A percentile compares a stretch with the other conserved stretches of the same genome.
Evolutionary conservation across 2,797 vertebrate genomes (phyloP).

Genomic region (Myripristis jacobus): DNA sequence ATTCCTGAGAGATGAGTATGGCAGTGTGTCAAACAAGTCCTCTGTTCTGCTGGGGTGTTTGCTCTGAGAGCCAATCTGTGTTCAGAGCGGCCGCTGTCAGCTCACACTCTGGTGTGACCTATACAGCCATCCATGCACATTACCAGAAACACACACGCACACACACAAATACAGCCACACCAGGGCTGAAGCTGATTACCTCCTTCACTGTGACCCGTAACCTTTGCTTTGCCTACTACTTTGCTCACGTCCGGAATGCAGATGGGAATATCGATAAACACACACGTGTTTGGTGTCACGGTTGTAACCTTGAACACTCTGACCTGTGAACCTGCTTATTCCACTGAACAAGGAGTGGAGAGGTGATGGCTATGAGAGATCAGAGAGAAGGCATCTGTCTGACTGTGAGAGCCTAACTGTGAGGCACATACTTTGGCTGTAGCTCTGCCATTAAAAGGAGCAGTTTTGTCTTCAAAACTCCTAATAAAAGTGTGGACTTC

Average conservation of each 20-base stretch:
- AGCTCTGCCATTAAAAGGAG: background rate
- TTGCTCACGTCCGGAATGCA: conserved; percentile 43
- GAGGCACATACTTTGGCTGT: background rate
- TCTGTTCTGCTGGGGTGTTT: conserved; percentile 43
- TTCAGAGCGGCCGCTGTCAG: conserved; percentile 37
- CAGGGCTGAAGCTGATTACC: conserved; percentile 19
- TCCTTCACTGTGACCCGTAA: conserved; percentile 35
- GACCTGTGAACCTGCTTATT: conserved; percentile 44
- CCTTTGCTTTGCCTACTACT: conserved; percentile 56
- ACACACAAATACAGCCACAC: conserved; percentile 18
- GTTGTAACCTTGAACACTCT: conserved; percentile 22
- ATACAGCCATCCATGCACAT: conserved; percentile 14
- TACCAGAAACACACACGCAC: background rate
- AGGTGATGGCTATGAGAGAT: background rate
- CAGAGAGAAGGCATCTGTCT: background rate
- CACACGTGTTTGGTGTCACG: conserved; percentile 36
- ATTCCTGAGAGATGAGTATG: conserved; percentile 56
- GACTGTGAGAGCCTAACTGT: background rate
- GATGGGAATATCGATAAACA: conserved; percentile 36
- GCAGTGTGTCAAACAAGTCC: conserved; percentile 27
- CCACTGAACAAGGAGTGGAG: conserved; percentile 7
- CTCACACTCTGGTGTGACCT: conserved; percentile 47
- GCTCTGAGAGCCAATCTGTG: conserved; percentile 41
- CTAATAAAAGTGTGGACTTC: background rate
- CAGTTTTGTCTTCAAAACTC: conserved; percentile 15